Evolutionary conservation across 1,140 invertebrate genomes (phyloP), one percentile per base, ranked within the genome.

Genomic region (Drusus annulatus): DNA sequence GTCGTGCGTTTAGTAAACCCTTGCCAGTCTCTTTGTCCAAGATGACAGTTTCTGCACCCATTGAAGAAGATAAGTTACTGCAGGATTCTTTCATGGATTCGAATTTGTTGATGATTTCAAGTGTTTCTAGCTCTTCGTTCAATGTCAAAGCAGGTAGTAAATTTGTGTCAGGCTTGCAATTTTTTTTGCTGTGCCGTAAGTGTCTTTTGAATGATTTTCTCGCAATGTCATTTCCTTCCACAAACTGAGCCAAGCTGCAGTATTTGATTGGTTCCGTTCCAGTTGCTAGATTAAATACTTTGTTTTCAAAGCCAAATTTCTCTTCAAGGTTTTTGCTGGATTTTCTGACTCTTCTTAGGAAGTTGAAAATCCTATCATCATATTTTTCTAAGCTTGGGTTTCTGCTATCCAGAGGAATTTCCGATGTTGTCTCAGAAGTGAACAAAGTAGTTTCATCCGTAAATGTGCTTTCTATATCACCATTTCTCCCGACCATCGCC

Each of bases 201-300:
- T 88, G 87, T 76, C 89, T 91, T 84, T 93, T 93, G 84, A 95
- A 94, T 3, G 94, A 95, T 85, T 92, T 91, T 65, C 94, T 91
- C 1, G 93, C 94, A 77, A 95, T 96, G 85, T 96, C 95, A 85
- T 92, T 95, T 45, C 94, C 94, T 88, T 95, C 94, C 79, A 93
- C 93, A 84, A 95, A 95, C 82, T 94, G 92, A 6, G 94, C 94
- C 83, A 95, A 88, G 85, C 93, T 94, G 84, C 93, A 94, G 86
- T 93, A 94, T 83, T 92, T 92, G 60, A 91, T 90, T 65, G 93
- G 91, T 84, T 86, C 90, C 78, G 85, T 90, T 89, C 86, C 91
- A 81, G 86, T 87, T 87, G 90, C 90, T 62, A 92, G 87, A 84
- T 92, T 92, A 81, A 93, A 93, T 23, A 92, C 92, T 82, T 91